Base-by-base conservation (phyloP, 1,140 invertebrate species). In the Drosophila lini region DNA sequence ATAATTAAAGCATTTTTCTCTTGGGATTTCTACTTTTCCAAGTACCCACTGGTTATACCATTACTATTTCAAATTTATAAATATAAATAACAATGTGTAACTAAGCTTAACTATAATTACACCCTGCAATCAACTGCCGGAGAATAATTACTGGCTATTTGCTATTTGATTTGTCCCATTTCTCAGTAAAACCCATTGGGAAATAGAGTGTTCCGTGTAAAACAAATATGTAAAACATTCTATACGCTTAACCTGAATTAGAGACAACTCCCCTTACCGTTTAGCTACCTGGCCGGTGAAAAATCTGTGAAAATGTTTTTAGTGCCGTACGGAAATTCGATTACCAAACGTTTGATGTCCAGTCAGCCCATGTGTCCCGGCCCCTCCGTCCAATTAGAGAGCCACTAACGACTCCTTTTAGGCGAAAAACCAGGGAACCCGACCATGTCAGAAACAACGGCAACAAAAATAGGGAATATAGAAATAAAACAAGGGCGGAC, bases 241-340 rank as follows among this genome's bases (percentile, higher is more conserved):
- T 28, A 36, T 13, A 53, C 28, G 34, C 31, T 16, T 16, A 45
- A 59, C 41, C 31, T 60, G 57, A 55, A 47, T 61, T 38, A 25
- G 41, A 61, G 22, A 31, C 16, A 13, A 31, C 16, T n/a, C 32
- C 16, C 19, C 32, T n/a, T 34, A 3, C 63, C 42, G 25, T 48
- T 47, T 41, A 36, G 34, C 34, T 7, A 41, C 41, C 64, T 15
- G 47, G 47, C 15, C n/a, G 47, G 16, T 34, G 65, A 16, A 19
- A 71, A 71, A 73, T 73, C 67, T 59, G 69, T 73, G 65, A 73
- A 73, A 73, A 73, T 59, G 67, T 41, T 73, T 71, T 71, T 71
- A 71, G 65, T 59, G 53, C 53, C 53, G 31, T 25, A 32, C 62
- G 67, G 69, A 69, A 59, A 73, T 73, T 73, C 67, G 44, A 73